Evolutionary conservation across 2,797 vertebrate genomes (phyloP), one percentile per base, ranked within the genome.

Genomic region (Enteromius paludinosus): DNA sequence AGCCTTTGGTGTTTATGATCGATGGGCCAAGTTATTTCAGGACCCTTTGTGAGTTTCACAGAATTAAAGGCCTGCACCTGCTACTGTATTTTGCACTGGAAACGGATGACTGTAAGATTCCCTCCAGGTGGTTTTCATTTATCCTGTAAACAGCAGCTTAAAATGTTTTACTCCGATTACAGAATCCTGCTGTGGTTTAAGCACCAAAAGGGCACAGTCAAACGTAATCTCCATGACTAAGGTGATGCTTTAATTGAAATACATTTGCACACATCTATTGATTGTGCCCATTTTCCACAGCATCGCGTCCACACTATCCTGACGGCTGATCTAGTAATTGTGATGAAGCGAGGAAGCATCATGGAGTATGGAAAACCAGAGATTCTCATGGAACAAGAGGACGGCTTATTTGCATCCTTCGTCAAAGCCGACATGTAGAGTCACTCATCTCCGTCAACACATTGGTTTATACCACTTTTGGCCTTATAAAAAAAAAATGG

Each of bases 281-380:
- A 85, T 43, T 59, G 49, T 79, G 35, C 71, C 35, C 64, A 79
- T 84, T 49, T 47, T 41, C 4, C 80, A 6, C 94, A 99, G 98
- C 98, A 99, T 88, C 97, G 98, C 0, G 98, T 99, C 86, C 97
- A 99, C 92, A 99, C 98, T 89, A 99, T 99, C 90, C 94, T 99
- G 49, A 98, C 97, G 0, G 97, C 97, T 2, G 98, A 99, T 84
- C 89, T 98, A 88, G 98, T 99, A 81, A 99, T 99, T 0, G 98
- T 99, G 91, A 99, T 99, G 97, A 98, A 97, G 90, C 88, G 98
- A 86, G 98, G 98, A 59, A 97, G 96, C 90, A 99, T 99, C 87
- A 87, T 99, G 89, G 98, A 99, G 88, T 96, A 97, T 0, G 97
- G 97, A 85, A 98, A 95, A 17, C 98, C 98, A 0, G 95, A 97